Percentiles rank a stretch among this genome's conserved stretches.
These are phyloP conservation scores for Brachyhypopomus occidentalis DNA, from an alignment of 2,113 vertebrate species.

Conservation along the genomic window DNA sequence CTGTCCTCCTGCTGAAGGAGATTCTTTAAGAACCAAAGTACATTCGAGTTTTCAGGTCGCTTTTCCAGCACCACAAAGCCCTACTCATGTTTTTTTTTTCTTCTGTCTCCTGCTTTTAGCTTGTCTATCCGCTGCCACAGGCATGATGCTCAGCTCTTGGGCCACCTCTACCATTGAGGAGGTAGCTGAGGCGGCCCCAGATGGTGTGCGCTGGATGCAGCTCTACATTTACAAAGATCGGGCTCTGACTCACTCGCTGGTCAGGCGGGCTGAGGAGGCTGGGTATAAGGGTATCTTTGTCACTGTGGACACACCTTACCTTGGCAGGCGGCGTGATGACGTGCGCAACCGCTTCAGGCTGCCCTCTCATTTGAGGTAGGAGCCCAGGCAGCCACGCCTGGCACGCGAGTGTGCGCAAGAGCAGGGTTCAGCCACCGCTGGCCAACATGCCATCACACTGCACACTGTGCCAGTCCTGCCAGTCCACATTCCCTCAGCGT, in stretches of 20 bases:
- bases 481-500: not conserved
- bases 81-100: not conserved
- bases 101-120: slow-evolving; percentile 70
- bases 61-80: not conserved
- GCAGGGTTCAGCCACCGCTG: slow-evolving; percentile 11
- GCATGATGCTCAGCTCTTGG: slow-evolving; percentile 98
- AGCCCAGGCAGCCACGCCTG: slow-evolving; percentile 23
- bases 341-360: slow-evolving; percentile 91
- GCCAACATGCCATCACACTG: slow-evolving; percentile 5
- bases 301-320: slow-evolving; percentile 90
- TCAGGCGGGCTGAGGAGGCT: slow-evolving; percentile 80
- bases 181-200: slow-evolving; percentile 75
- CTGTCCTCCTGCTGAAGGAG: not conserved
- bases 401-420: slow-evolving; percentile 24
- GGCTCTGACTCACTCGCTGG: slow-evolving; percentile 81
- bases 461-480: not conserved
- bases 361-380: slow-evolving; percentile 88
- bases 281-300: slow-evolving; percentile 90
- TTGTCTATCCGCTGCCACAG: slow-evolving; percentile 80
- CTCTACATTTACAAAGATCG: slow-evolving; percentile 94
- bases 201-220: slow-evolving; percentile 81
- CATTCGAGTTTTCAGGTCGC: not conserved
- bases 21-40: not conserved
- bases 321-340: slow-evolving; percentile 84
- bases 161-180: slow-evolving; percentile 93